These are phyloP conservation scores for Australoheros scitulus DNA, from an alignment of 2,113 vertebrate species.

Conservation along the genomic window DNA sequence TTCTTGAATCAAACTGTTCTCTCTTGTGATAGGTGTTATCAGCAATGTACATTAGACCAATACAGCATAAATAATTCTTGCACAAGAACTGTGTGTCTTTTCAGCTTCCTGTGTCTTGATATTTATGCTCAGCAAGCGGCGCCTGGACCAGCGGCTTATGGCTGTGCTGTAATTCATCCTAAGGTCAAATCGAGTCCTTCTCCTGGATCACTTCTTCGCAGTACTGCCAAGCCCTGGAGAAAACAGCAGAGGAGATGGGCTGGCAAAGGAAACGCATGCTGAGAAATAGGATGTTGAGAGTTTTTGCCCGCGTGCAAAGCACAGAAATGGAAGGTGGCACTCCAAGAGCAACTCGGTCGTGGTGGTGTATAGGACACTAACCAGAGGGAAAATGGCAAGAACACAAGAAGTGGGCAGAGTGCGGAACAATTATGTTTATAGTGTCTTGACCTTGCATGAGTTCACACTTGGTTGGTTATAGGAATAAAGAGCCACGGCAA, in stretches of 20 bases:
- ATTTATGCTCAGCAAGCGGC: slow-evolving; percentile 36
- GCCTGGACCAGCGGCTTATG: slow-evolving; percentile 32
- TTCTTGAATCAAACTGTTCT: neutral
- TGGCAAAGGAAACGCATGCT: slow-evolving; percentile 40
- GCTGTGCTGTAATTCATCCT: slow-evolving; percentile 60
- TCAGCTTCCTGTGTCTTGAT: slow-evolving; percentile 37
- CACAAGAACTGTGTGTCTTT: slow-evolving; percentile 15
- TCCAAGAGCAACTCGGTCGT: slow-evolving; percentile 29
- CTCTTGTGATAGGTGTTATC: slow-evolving; percentile 6
- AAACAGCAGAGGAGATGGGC: slow-evolving; percentile 24
- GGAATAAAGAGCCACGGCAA: slow-evolving; percentile 13
- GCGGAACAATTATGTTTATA: slow-evolving; percentile 65
- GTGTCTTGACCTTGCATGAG: slow-evolving; percentile 39
- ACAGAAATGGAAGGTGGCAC: slow-evolving; percentile 68
- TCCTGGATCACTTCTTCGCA: slow-evolving; percentile 60
- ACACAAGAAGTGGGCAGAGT: slow-evolving; percentile 52
- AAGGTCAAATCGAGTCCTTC: slow-evolving; percentile 57
- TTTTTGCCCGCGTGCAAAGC: slow-evolving; percentile 36
- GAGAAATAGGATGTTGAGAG: slow-evolving; percentile 60
- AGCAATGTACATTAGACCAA: slow-evolving; percentile 59
- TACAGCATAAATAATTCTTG: slow-evolving; percentile 47
- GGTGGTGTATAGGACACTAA: slow-evolving; percentile 30
- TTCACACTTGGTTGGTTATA: slow-evolving; percentile 53
- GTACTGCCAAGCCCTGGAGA: slow-evolving; percentile 63
- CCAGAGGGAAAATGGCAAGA: slow-evolving; percentile 56